Evolutionary conservation across 2,797 vertebrate genomes (phyloP).

Genomic region (Melopsittacus undulatus): DNA sequence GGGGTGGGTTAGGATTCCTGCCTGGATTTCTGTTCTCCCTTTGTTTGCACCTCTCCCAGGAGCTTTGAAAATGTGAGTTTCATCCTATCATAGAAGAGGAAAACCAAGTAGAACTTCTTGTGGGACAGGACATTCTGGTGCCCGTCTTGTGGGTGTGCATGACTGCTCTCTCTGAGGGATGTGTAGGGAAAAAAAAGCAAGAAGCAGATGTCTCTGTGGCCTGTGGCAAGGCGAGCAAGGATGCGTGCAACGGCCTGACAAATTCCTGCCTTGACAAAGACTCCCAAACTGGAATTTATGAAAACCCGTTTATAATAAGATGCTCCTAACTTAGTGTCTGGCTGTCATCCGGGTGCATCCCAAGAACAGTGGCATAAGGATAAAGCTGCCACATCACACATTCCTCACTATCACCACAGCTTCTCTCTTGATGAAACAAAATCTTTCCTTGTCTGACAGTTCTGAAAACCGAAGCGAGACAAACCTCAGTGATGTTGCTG

Average conservation of each 20-base stretch:
- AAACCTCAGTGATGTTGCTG: not conserved
- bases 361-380: not conserved
- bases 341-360: not conserved
- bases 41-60: slow-evolving; percentile 23
- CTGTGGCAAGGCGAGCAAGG: slow-evolving; percentile 6
- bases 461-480: slow-evolving; percentile 17
- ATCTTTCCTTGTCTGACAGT: not conserved
- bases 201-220: slow-evolving; percentile 42
- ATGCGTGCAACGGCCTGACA: not conserved
- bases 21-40: not conserved
- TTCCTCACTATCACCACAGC: slow-evolving; percentile 41
- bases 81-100: not conserved
- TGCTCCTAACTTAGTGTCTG: slow-evolving; percentile 3
- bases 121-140: slow-evolving; percentile 8
- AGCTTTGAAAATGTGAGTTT: slow-evolving; percentile 7
- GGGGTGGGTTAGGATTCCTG: not conserved
- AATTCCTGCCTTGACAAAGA: slow-evolving; percentile 39
- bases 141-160: not conserved
- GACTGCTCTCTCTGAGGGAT: not conserved
- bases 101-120: not conserved
- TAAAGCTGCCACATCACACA: slow-evolving; percentile 11
- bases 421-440: slow-evolving; percentile 3
- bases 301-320: slow-evolving; percentile 10
- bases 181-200: not conserved
- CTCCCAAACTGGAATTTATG: slow-evolving; percentile 19